Evolutionary conservation across 2,888 invertebrate species (phyloP).

Genomic region (Alsophila aescularia): DNA sequence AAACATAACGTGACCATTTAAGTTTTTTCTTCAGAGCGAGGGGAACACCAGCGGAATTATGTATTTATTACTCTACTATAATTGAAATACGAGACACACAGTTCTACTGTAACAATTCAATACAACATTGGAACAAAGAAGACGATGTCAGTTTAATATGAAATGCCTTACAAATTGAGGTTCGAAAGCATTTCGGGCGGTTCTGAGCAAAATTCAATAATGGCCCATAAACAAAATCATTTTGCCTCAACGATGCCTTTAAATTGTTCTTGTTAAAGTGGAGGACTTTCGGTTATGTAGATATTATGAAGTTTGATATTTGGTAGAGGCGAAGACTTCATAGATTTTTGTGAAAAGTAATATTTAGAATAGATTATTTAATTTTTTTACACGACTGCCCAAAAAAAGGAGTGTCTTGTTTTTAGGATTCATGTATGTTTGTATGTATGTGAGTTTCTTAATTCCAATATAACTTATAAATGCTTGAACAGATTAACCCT

Average conservation of each 20-base stretch:
- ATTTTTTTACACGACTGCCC: no score
- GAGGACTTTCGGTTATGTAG: constrained; percentile 34
- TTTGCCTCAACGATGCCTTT: constrained; percentile 42
- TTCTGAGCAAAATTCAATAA: constrained; percentile 66
- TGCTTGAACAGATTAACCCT: no score
- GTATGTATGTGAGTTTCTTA: no score
- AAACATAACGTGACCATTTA: no score
- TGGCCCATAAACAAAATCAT: constrained; percentile 69
- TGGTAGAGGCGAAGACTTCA: neutral
- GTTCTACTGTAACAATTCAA: constrained; percentile 14
- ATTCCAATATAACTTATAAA: no score
- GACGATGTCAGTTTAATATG: constrained; percentile 47
- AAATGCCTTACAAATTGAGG: constrained; percentile 62
- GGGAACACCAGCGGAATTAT: no score
- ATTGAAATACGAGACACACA: constrained; percentile 1
- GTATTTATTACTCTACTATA: no score
- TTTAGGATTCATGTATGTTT: no score
- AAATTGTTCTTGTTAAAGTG: constrained; percentile 51
- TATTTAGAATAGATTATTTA: no score
- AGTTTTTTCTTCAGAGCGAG: no score
- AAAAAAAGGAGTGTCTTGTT: no score
- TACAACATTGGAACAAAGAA: constrained; percentile 23
- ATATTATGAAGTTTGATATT: constrained; percentile 32
- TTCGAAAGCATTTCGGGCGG: constrained; percentile 54
- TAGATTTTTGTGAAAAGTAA: no score